Conservation (phyloP, 1,140 invertebrate species). For the Eupristina koningsbergeri region DNA sequence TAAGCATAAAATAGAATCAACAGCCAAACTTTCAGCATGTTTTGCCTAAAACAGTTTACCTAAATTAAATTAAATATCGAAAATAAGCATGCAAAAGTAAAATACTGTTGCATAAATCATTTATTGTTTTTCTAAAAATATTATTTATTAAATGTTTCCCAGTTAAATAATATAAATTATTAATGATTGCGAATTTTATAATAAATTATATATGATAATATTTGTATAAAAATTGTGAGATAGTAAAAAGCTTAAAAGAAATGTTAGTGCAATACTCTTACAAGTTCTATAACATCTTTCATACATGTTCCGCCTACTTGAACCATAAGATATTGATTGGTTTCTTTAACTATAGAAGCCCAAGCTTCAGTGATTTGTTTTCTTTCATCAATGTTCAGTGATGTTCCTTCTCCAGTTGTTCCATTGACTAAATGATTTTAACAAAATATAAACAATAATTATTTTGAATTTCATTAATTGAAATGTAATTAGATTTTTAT, state of each 20-base stretch:
- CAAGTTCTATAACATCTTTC: constrained; percentile 81
- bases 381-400: constrained; percentile 80
- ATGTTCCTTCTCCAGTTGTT: constrained; percentile 85
- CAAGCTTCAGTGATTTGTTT: constrained; percentile 81
- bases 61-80: constrained; percentile 1
- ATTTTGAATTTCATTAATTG: too few relatives aligned
- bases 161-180: too few relatives aligned
- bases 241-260: too few relatives aligned
- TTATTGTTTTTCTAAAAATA: too few relatives aligned
- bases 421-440: constrained; percentile 79
- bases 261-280: constrained; percentile 64
- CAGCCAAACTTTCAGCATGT: constrained; percentile 81
- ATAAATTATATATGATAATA: too few relatives aligned
- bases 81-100: neutral
- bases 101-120: too few relatives aligned
- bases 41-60: constrained; percentile 75
- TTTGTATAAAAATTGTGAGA: too few relatives aligned
- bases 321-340: constrained; percentile 80
- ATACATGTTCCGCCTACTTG: constrained; percentile 84
- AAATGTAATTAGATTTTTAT: neutral
- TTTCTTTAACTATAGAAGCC: constrained; percentile 75
- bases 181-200: too few relatives aligned
- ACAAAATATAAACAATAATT: neutral
- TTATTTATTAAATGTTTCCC: too few relatives aligned
- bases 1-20: constrained; percentile 82